Percentiles rank a stretch among this genome's conserved stretches.
Evolutionary conservation across 2,888 invertebrate genomes (phyloP).

Genomic region (Fragum fragum): DNA sequence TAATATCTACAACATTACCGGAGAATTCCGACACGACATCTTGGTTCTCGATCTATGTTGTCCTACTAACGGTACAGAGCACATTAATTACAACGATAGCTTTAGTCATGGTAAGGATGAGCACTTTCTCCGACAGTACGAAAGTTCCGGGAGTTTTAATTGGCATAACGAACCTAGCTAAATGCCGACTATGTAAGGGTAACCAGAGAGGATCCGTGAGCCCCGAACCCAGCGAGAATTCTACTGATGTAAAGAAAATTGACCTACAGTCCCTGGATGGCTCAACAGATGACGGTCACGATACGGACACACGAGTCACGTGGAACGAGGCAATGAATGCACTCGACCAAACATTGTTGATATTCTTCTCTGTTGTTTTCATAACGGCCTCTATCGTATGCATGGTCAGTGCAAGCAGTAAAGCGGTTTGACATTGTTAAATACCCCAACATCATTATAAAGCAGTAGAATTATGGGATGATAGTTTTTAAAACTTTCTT

Average conservation of each 20-base stretch:
- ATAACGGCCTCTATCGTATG: conserved; percentile 2
- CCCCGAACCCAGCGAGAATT: background rate
- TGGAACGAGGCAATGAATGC: conserved; percentile 13
- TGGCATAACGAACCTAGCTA: background rate
- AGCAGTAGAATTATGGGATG: no score
- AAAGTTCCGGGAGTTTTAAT: background rate
- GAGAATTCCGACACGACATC: conserved; percentile 36
- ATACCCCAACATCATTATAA: no score
- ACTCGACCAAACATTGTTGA: background rate
- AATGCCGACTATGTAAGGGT: background rate
- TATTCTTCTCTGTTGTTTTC: conserved; percentile 13
- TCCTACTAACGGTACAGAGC: conserved; percentile 41
- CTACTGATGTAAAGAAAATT: conserved; percentile 5
- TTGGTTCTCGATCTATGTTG: conserved; percentile 40
- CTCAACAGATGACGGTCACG: background rate
- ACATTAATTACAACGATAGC: conserved; percentile 34
- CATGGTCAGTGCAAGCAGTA: conserved; percentile 3
- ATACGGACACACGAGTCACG: background rate
- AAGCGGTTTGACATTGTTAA: no score
- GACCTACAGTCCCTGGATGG: background rate
- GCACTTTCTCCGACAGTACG: background rate
- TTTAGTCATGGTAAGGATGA: conserved; percentile 13
- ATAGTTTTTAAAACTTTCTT: no score
- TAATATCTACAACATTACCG: conserved; percentile 39
- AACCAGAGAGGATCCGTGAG: background rate